A percentile compares a stretch with the other conserved stretches of the same genome.
phyloP scores from a whole-genome alignment of 2,888 invertebrate species.

The Spatulosminthurus flaviceps region DNA sequence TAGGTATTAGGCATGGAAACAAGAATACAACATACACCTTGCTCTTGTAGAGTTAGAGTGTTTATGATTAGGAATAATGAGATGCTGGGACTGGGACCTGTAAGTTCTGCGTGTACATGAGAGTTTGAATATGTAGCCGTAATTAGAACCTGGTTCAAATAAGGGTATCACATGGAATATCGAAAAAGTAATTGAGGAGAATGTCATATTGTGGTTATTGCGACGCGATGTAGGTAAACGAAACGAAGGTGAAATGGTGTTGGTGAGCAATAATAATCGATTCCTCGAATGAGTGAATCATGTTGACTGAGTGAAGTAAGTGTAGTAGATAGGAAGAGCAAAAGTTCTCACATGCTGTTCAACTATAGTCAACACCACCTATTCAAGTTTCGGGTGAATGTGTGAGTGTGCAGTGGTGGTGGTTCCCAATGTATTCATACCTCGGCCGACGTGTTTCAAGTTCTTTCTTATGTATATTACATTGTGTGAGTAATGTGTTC shows the following conservation, averaged over 20 bases:
- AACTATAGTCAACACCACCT: too few species aligned
- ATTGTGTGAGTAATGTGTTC: too few species aligned
- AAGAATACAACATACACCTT: too few species aligned
- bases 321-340: neutral
- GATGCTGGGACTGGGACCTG: too few species aligned
- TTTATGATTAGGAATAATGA: too few species aligned
- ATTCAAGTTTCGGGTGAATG: too few species aligned
- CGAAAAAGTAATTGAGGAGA: neutral
- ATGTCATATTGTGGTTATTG: slow-evolving; percentile 12
- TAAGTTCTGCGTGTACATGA: too few species aligned
- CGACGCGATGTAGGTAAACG: neutral
- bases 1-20: too few species aligned
- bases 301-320: neutral
- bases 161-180: neutral
- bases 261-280: slow-evolving; percentile 6
- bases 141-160: too few species aligned
- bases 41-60: too few species aligned
- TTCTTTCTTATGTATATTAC: neutral
- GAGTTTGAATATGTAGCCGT: too few species aligned
- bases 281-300: slow-evolving; percentile 3
- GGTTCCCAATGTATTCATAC: neutral
- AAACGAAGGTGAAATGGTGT: neutral
- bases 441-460: too few species aligned
- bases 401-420: neutral
- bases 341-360: neutral